Base-by-base conservation (phyloP, 2,888 invertebrate genomes). In the Euphydryas editha region DNA sequence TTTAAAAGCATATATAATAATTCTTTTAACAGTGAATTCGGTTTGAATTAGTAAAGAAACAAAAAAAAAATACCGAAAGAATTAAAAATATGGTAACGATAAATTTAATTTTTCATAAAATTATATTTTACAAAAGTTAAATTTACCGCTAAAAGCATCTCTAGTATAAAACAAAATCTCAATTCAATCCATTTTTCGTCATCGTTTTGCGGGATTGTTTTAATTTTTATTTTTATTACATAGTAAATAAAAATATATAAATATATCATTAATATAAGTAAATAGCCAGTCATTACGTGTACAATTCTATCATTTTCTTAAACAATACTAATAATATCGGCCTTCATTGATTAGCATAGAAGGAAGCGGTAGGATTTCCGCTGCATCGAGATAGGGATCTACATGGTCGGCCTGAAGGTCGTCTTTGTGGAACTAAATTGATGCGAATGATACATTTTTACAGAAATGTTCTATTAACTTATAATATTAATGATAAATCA, bases 351-450 rank as follows among this genome's bases (percentile, higher is more conserved):
- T 69, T 67, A 66, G 57, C 62, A 66, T 62, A 63, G 66, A 61
- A 67, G 67, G 69, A 71, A 71, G 71, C 62, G 49, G 54, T 59
- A 60, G 44, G 54, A 55, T 67, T 67, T 71, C 69, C 69, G 71
- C 46, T 60, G 62, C 62, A 56, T 20, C 21, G 13, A 65, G 65
- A 69, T 67, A 67, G 30, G 17, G 49, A 67, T 69, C 69, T 63
- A 55, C 67, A 63, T 60, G 69, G 63, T 69, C 57, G 49, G 39
- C 51, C 44, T 6, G 42, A 44, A 44, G 42, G 42, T 15, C 42
- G 42, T n/a, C 42, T 30, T 30, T 44, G 42, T 44, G 15, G n/a
- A 44, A 44, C 3, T 44, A 6, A 44, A 15, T 44, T n/a, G 42
- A 44, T 5, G 2, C 15, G n/a, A n/a, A n/a, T 44, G n/a, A 44